Evolutionary conservation across 2,113 vertebrate genomes (phyloP), one percentile per base, ranked within the genome.

Genomic region (Epinephelus moara): DNA sequence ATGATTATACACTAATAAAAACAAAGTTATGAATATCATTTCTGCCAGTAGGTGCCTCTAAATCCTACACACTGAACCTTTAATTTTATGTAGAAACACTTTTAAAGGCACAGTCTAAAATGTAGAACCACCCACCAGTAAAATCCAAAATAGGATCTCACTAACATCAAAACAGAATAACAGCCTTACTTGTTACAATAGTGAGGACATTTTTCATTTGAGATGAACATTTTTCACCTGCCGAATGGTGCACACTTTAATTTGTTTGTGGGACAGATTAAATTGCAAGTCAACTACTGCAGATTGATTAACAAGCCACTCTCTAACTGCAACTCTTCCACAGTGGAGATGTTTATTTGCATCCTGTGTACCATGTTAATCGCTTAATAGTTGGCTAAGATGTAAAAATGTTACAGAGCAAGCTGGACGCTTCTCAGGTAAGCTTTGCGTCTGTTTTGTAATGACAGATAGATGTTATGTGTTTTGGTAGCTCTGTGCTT

Each of bases 271-370:
- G 82, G 62, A 18, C 70, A 66, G 67, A 85, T 85, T 67, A 37
- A 74, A 76, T 73, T 1, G 2, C 50, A 49, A 63, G 80, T 78
- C 67, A 82, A 73, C 56, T 2, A 60, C 70, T n/a, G n/a, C 40
- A 11, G 75, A 76, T 76, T 70, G 57, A 74, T 71, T 60, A 89
- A 82, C 52, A 80, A 80, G 80, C 71, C 27, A 81, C 68, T 49
- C 55, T 82, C 70, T 40, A 52, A 50, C 55, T 78, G 45, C 27
- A 42, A 9, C 19, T 79, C 25, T 19, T 74, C 50, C 50, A 79
- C 23, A 17, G 60, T 45, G 14, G 40, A 73, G n/a, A 49, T 62
- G 18, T 81, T 69, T 72, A 67, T 61, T 33, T 57, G 17, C 1
- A 59, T 52, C 55, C 45, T 78, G 50, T 21, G 14, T 9, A 45